These are phyloP conservation scores for Parnassius glacialis DNA, from an alignment of 2,888 invertebrate genomes.

Conservation along the genomic window DNA sequence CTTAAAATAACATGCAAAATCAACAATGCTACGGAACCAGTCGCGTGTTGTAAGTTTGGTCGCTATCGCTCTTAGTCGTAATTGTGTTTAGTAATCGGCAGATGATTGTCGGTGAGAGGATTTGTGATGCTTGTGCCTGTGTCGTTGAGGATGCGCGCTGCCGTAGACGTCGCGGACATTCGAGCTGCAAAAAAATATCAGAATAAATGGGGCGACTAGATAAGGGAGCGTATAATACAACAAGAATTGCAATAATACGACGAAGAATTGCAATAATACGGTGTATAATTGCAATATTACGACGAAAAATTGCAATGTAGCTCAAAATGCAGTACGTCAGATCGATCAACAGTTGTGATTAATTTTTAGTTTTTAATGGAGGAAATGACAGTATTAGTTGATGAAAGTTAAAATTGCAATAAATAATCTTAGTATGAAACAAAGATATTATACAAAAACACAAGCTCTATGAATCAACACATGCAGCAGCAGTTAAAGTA, in stretches of 20 bases:
- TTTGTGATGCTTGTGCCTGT: slow-evolving; percentile 52
- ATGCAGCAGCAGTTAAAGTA: slow-evolving; percentile 30
- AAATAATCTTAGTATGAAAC: too few species aligned
- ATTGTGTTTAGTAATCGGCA: slow-evolving; percentile 40
- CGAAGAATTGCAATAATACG: background rate
- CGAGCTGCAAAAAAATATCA: slow-evolving; percentile 43
- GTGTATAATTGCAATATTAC: too few species aligned
- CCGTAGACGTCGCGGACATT: slow-evolving; percentile 71
- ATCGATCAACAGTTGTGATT: too few species aligned
- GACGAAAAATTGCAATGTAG: too few species aligned
- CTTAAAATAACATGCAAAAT: background rate
- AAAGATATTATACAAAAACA: background rate
- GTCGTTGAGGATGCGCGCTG: slow-evolving; percentile 66
- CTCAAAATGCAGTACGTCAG: too few species aligned
- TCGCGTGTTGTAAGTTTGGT: background rate
- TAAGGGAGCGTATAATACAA: background rate
- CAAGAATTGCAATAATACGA: slow-evolving; percentile 1
- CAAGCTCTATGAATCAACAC: slow-evolving; percentile 32
- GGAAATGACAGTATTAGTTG: too few species aligned
- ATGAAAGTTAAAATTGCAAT: background rate
- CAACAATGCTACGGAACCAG: background rate
- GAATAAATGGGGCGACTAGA: background rate
- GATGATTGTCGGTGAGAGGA: slow-evolving; percentile 37
- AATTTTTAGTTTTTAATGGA: too few species aligned
- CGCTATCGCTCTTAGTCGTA: slow-evolving; percentile 1